These are phyloP conservation scores for Datnioides undecimradiatus DNA, from an alignment of 2,113 vertebrate genomes.

Conservation along the genomic window DNA sequence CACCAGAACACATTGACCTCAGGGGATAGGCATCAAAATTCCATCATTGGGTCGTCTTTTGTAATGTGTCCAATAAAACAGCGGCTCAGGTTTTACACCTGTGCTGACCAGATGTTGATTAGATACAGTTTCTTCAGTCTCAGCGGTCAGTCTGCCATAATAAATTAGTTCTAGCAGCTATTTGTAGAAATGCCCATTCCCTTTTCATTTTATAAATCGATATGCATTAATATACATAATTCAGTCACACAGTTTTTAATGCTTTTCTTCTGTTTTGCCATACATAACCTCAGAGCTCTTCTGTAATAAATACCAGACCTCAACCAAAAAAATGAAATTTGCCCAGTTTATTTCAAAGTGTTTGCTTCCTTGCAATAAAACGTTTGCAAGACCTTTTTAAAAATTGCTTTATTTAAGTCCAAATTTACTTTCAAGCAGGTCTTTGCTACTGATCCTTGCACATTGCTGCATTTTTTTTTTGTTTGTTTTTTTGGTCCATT, in stretches of 20 bases:
- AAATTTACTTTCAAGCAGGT: background rate
- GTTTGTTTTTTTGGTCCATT: background rate
- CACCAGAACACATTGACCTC: background rate
- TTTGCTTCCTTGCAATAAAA: background rate
- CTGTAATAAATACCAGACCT: too few relatives aligned
- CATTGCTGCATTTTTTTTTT: too few relatives aligned
- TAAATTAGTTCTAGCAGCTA: background rate
- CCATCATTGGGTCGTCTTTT: background rate
- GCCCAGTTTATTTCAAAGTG: background rate
- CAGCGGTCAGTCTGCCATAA: background rate
- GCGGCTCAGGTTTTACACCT: background rate
- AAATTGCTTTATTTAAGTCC: background rate
- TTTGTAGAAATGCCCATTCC: background rate
- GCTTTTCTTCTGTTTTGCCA: background rate
- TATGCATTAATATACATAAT: background rate
- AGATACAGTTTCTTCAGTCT: background rate
- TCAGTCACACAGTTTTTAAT: background rate
- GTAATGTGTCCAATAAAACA: background rate
- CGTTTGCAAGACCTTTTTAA: background rate
- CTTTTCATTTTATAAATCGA: background rate
- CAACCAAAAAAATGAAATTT: too few relatives aligned
- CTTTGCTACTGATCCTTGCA: background rate
- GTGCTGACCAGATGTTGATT: background rate
- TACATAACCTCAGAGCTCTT: background rate
- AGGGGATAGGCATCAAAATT: background rate